Evolutionary conservation across 1,140 invertebrate genomes (phyloP), one percentile per base, ranked within the genome.

Genomic region (Sarcophaga bullata): DNA sequence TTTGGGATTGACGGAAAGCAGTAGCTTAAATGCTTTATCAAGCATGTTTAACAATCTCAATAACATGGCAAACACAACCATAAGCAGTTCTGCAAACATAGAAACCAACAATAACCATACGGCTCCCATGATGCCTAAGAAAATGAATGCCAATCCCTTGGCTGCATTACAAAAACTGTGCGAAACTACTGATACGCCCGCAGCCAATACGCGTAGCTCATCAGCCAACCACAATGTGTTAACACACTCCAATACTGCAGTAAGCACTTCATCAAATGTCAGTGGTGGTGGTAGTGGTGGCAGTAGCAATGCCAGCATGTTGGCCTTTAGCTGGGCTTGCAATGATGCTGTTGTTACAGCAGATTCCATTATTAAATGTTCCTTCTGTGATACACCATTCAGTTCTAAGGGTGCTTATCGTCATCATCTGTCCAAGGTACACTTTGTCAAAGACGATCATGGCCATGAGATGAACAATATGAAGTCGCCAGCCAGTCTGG

Each of bases 391-490:
- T 91, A 97, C 97, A 17, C 96, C 96, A 10, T 98, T 99, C 90
- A 96, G 97, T 81, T 98, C 97, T 3, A 98, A 98, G 91, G 97
- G 97, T 49, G 97, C 97, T 2, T 99, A 98, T 91, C 94, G 98
- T 85, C 97, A 98, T 91, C 98, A 99, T 87, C 91, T 99, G 82
- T 98, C 97, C 80, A 98, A 98, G 89, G 98, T 98, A 94, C 97
- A 99, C 91, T 97, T 98, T 87, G 96, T 98, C 47, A 98, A 98
- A 90, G 97, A 98, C 85, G 96, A 95, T 11, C 94, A 95, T 19
- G n/a, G 9, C n/a, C 17, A 17, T 10, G 86, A 93, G 95, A 84
- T 91, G 50, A 87, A 82, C 17, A 88, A 37, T n/a, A 76, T 84
- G 4, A 86, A 86, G 80, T 89, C 88, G 7, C 87, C 90, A 3